Conservation (phyloP, 1,140 invertebrate genomes). For the Bombus waltoni region DNA sequence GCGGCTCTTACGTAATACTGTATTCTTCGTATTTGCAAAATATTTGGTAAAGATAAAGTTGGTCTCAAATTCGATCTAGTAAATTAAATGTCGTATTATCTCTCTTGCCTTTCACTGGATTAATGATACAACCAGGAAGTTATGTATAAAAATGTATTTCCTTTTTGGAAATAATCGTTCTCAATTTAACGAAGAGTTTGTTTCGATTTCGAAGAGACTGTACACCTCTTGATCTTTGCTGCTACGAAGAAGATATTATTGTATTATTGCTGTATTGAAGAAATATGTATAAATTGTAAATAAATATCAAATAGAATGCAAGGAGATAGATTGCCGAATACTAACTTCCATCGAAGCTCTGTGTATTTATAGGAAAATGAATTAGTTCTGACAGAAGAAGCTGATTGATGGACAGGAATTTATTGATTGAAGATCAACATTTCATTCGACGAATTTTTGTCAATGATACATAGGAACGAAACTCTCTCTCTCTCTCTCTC, state of each 20-base stretch:
- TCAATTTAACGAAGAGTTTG: neutral
- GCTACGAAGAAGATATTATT: neutral
- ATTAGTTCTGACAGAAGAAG: neutral
- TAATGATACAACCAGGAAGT: neutral
- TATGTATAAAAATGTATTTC: neutral
- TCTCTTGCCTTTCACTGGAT: neutral
- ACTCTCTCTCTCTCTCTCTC: neutral
- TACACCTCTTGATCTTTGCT: neutral
- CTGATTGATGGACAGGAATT: constrained; percentile 3
- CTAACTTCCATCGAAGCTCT: neutral
- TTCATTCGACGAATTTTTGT: constrained; percentile 9
- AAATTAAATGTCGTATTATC: neutral
- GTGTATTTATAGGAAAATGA: neutral
- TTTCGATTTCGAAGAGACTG: neutral
- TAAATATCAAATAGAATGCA: neutral
- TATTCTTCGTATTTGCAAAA: no score
- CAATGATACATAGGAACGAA: neutral
- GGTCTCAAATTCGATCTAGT: neutral
- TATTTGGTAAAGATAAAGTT: no score
- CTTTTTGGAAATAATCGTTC: neutral
- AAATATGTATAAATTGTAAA: neutral
- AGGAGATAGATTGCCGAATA: neutral
- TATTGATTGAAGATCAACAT: neutral
- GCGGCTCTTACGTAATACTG: accelerated
- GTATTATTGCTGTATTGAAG: no score